Base-by-base conservation (phyloP, 2,797 vertebrate genomes). In the Cichlasoma orientale region DNA sequence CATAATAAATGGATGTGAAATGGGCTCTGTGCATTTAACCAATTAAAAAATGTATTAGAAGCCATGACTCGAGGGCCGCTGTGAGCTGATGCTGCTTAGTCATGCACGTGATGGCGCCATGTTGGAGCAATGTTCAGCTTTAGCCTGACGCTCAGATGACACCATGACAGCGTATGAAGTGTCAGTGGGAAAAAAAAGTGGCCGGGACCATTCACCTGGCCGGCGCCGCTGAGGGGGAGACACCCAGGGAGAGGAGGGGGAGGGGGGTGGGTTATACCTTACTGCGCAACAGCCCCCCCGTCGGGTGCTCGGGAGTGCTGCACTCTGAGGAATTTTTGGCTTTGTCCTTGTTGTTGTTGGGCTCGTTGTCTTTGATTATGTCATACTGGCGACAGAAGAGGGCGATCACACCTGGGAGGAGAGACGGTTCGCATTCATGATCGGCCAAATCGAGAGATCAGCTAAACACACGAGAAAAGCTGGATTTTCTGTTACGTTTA, bases 261-360 rank as follows among this genome's bases (percentile, higher is more conserved):
- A 21, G 79, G 75, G 56, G 78, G 76, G 82, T 87, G 83, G 83
- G 89, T 93, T 95, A 95, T 94, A 98, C 98, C 96, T 98, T 98
- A 96, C 97, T 98, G 79, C 97, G 95, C 92, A 99, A 95, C 89
- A 99, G 97, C 31, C 97, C 97, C 78, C 97, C 97, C 0, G 97
- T 94, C 61, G 97, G 97, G 90, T 98, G 98, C 90, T 99, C 98
- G 0, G 98, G 98, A 33, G 98, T 99, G 92, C 98, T 99, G 94
- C 96, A 98, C 94, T 99, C 98, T 0, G 98, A 99, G 2, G 97
- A 95, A 86, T 93, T 99, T 96, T 99, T 99, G 94, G 96, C 96
- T 97, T 99, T 99, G 90, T 99, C 98, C 95, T 98, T 99, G 94
- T 97, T 99, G 93, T 97, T 99, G 89, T 97, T 98, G 19, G 98